phyloP scores from a whole-genome alignment of 2,888 invertebrate species.

The Syrista parreyssii region DNA sequence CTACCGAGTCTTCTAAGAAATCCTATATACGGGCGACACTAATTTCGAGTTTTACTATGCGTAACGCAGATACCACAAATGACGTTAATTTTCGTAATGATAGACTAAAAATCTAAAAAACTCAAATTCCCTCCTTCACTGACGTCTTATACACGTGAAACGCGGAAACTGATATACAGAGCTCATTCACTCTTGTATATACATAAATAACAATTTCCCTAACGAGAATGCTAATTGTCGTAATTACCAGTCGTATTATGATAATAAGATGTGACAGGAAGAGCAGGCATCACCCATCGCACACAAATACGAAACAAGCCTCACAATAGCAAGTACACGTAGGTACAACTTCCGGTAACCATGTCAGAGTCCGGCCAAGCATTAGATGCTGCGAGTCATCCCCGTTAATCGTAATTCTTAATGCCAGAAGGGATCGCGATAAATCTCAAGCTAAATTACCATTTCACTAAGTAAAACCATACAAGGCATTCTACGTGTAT shows the following conservation, averaged over 20 bases:
- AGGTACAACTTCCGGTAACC: conserved; percentile 32
- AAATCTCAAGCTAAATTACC: background rate
- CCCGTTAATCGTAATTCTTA: background rate
- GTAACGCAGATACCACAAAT: background rate
- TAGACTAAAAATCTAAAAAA: background rate
- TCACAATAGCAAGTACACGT: conserved; percentile 13
- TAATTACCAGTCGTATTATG: conserved; percentile 54
- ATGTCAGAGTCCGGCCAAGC: background rate
- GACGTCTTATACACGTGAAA: background rate
- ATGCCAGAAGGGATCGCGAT: background rate
- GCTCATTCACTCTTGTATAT: conserved; percentile 19
- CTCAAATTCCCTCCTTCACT: background rate
- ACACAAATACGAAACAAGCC: background rate
- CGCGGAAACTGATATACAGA: background rate
- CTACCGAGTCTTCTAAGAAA: background rate
- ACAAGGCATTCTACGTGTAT: background rate
- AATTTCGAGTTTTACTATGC: background rate
- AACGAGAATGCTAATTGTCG: conserved; percentile 58
- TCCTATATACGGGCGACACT: background rate
- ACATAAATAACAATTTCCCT: conserved; percentile 51
- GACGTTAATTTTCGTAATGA: background rate
- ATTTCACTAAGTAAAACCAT: background rate
- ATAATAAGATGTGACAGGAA: conserved; percentile 61
- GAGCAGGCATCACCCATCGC: conserved; percentile 19
- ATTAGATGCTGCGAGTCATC: background rate